A percentile compares a stretch with the other conserved stretches of the same genome.
These are phyloP conservation scores for Andrena bucephala DNA, from an alignment of 2,888 invertebrate species.

Conservation along the genomic window DNA sequence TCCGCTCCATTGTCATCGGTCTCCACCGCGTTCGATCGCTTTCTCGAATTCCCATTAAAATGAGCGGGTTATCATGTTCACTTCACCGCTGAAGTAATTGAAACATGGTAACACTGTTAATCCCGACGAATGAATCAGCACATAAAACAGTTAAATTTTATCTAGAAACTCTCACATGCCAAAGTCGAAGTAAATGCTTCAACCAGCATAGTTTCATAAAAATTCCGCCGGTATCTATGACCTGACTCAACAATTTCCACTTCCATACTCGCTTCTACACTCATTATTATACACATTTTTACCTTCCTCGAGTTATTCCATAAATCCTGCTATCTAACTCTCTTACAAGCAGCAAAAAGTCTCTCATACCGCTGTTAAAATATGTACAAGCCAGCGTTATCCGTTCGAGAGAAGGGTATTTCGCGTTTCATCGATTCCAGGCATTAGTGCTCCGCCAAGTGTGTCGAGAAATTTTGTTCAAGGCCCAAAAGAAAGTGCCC, in stretches of 20 bases:
- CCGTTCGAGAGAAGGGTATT: background rate
- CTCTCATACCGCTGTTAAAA: constrained; percentile 10
- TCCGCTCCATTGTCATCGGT: constrained; percentile 58
- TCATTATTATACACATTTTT: background rate
- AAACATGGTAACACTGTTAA: constrained; percentile 11
- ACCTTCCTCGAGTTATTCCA: background rate
- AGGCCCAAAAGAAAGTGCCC: constrained; percentile 36
- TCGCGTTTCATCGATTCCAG: constrained; percentile 47
- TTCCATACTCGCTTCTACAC: background rate
- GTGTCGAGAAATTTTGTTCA: constrained; percentile 45
- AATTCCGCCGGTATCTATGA: background rate
- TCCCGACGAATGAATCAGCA: background rate
- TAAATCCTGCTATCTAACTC: constrained; percentile 1
- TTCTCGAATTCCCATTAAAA: constrained; percentile 38
- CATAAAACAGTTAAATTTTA: constrained; percentile 12
- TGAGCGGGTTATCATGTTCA: too few species aligned
- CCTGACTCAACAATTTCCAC: background rate
- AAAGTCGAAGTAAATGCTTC: background rate
- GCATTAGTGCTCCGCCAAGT: constrained; percentile 42
- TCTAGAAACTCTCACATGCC: background rate
- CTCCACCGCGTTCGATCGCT: constrained; percentile 53
- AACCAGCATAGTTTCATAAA: background rate
- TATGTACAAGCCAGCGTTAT: constrained; percentile 2
- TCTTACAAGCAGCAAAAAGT: background rate
- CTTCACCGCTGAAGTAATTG: constrained; percentile 7